Percentiles rank a stretch among this genome's conserved stretches.
phyloP scores from a whole-genome alignment of 2,888 invertebrate species.

The Buathra laborator region DNA sequence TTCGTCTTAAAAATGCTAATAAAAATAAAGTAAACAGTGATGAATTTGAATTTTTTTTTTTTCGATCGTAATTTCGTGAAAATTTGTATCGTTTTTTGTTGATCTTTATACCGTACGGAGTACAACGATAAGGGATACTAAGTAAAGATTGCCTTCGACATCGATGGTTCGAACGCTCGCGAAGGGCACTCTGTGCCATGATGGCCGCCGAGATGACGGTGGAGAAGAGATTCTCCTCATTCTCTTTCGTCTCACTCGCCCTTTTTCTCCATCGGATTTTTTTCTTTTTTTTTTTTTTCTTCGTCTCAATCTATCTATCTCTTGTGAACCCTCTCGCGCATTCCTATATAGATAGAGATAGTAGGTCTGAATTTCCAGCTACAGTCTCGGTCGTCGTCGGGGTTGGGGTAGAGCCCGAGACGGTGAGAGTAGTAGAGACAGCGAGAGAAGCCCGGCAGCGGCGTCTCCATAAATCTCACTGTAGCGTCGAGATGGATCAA shows the following conservation, averaged over 20 bases:
- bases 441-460: constrained; percentile 71
- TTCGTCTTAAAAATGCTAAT: too few relatives aligned
- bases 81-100: too few relatives aligned
- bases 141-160: neutral
- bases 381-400: constrained; percentile 22
- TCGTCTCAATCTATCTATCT: constrained; percentile 26
- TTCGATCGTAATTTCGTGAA: neutral
- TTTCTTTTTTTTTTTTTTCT: constrained; percentile 21
- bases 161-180: neutral
- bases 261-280: constrained; percentile 34
- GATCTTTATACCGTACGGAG: neutral
- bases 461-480: constrained; percentile 84
- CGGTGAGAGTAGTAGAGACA: neutral
- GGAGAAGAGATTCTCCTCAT: constrained; percentile 21
- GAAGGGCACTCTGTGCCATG: constrained; percentile 57
- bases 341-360: constrained; percentile 49
- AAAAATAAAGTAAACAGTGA: too few relatives aligned
- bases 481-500: constrained; percentile 84
- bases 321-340: constrained; percentile 39
- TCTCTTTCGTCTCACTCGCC: constrained; percentile 4
- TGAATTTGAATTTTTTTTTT: neutral
- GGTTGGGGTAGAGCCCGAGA: constrained; percentile 3
- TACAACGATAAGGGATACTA: neutral
- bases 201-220: constrained; percentile 71
- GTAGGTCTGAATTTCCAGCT: constrained; percentile 54